These are phyloP conservation scores for Charina bottae DNA, from an alignment of 2,113 vertebrate genomes.

Conservation along the genomic window DNA sequence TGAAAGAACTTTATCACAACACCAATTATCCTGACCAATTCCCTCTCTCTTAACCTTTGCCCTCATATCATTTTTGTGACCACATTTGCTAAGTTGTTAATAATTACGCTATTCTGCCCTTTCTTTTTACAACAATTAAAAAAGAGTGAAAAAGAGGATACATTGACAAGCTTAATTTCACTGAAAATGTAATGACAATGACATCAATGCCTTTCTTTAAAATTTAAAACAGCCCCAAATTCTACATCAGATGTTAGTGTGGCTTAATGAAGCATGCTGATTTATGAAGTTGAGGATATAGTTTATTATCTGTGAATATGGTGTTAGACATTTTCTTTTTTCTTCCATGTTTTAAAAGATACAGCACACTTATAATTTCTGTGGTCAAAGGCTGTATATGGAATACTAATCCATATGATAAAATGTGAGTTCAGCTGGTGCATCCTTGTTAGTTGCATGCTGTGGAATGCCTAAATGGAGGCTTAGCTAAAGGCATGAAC, in stretches of 20 bases:
- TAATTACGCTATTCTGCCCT: conserved; percentile 15
- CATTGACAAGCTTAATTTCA: not conserved
- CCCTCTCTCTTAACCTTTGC: conserved; percentile 18
- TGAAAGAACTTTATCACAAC: conserved; percentile 48
- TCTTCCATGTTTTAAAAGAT: too few relatives aligned
- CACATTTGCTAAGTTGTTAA: conserved; percentile 3
- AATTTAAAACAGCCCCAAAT: not conserved
- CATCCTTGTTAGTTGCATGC: not conserved
- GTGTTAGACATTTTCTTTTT: not conserved
- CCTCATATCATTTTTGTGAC: not conserved
- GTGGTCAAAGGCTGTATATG: too few relatives aligned
- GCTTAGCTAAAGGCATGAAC: not conserved
- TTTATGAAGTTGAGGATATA: not conserved
- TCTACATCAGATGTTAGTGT: not conserved
- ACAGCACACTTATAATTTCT: too few relatives aligned
- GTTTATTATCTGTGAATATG: not conserved
- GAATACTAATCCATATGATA: not conserved
- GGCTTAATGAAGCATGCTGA: not conserved
- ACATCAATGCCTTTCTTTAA: not conserved
- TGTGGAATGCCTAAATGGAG: not conserved
- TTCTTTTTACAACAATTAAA: conserved; percentile 10
- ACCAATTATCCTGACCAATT: conserved; percentile 15
- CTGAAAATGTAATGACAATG: not conserved
- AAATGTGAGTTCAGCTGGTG: not conserved
- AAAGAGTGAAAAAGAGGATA: not conserved